Percentiles rank a stretch among this genome's conserved stretches.
These are phyloP conservation scores for Salarias fasciatus DNA, from an alignment of 2,797 vertebrate genomes.

Conservation along the genomic window DNA sequence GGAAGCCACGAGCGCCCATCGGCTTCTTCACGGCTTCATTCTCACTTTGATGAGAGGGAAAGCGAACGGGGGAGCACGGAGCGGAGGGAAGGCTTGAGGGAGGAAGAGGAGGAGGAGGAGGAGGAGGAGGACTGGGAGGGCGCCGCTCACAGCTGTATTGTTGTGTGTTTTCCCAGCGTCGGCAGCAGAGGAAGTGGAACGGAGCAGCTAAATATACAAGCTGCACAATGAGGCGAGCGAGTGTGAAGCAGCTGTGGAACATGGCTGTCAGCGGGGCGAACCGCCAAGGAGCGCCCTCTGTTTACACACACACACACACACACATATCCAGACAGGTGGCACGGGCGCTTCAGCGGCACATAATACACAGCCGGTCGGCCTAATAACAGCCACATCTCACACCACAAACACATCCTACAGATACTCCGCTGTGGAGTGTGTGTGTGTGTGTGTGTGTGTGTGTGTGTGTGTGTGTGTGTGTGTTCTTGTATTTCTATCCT, in stretches of 20 bases:
- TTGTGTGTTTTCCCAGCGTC: constrained; percentile 71
- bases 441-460: too few species aligned
- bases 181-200: constrained; percentile 62
- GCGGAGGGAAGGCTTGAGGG: constrained; percentile 34
- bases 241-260: constrained; percentile 56
- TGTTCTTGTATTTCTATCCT: too few species aligned
- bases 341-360: not conserved
- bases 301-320: constrained; percentile 17
- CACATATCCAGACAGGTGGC: constrained; percentile 5
- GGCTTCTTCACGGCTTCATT: constrained; percentile 40
- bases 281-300: constrained; percentile 2
- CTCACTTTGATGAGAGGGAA: constrained; percentile 48
- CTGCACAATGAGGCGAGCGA: constrained; percentile 69
- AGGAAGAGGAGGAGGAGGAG: constrained; percentile 22
- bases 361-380: not conserved
- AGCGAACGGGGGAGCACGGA: constrained; percentile 27
- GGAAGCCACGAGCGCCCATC: constrained; percentile 18
- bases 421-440: too few species aligned
- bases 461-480: too few species aligned
- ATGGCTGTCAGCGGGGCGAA: constrained; percentile 44
- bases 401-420: too few species aligned
- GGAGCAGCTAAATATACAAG: constrained; percentile 79
- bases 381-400: too few species aligned
- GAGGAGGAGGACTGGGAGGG: constrained; percentile 2
- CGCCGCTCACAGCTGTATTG: constrained; percentile 63